Percentiles rank a stretch among this genome's conserved stretches.
phyloP scores from a whole-genome alignment of 1,140 invertebrate species.

The Matsumurasca onukii region DNA sequence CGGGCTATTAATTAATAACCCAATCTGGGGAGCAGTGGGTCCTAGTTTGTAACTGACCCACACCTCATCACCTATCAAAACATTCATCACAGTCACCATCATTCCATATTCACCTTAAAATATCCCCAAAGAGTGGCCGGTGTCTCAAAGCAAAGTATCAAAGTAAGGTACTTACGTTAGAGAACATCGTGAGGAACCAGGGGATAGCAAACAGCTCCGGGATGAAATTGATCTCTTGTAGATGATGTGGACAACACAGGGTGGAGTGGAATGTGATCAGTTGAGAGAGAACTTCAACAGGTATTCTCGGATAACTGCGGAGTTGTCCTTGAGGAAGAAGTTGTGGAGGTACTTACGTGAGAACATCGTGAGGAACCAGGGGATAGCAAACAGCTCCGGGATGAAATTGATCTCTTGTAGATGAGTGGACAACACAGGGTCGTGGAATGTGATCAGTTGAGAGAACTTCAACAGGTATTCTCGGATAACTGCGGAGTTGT shows the following conservation, averaged over 20 bases:
- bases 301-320: slow-evolving; percentile 96
- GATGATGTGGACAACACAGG: too few relatives aligned
- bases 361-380: slow-evolving; percentile 99
- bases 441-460: slow-evolving; percentile 94
- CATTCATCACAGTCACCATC: too few relatives aligned
- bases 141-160: too few relatives aligned
- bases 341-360: slow-evolving; percentile 91
- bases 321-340: slow-evolving; percentile 99
- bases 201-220: slow-evolving; percentile 99
- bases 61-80: too few relatives aligned
- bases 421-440: slow-evolving; percentile 90
- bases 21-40: too few relatives aligned
- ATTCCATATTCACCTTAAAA: too few relatives aligned
- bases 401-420: slow-evolving; percentile 92
- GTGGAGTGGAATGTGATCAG: slow-evolving; percentile 93
- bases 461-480: slow-evolving; percentile 98
- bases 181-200: slow-evolving; percentile 99
- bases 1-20: too few relatives aligned
- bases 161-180: slow-evolving; percentile 84
- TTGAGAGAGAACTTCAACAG: slow-evolving; percentile 95
- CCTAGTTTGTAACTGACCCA: too few relatives aligned
- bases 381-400: slow-evolving; percentile 98
- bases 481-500: slow-evolving; percentile 96
- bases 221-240: slow-evolving; percentile 92
- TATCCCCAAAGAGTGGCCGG: too few relatives aligned